Percentiles rank a stretch among this genome's conserved stretches.
These are phyloP conservation scores for Glossophaga mutica DNA, from an alignment of 2,797 vertebrate species.

Conservation along the genomic window DNA sequence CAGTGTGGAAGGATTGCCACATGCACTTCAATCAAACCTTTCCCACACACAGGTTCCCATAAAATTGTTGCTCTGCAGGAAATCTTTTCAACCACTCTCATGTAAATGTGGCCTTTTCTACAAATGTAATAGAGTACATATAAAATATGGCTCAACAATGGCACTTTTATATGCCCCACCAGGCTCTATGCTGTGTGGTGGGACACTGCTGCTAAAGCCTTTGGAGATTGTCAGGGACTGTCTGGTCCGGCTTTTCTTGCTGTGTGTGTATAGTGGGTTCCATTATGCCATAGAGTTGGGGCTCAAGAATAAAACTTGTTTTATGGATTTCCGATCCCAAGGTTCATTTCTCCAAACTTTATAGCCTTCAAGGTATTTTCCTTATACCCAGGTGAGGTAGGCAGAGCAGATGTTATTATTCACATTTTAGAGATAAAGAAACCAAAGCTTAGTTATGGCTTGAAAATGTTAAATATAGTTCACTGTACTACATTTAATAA, in stretches of 20 bases:
- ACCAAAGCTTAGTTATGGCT: conserved; percentile 12
- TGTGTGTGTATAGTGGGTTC: background rate
- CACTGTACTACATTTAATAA: background rate
- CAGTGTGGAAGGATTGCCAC: conserved; percentile 50
- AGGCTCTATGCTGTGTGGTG: background rate
- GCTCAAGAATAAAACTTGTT: conserved; percentile 22
- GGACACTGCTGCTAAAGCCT: background rate
- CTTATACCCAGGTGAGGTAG: background rate
- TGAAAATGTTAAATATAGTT: conserved; percentile 32
- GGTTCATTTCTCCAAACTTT: conserved; percentile 23
- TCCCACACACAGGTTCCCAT: background rate
- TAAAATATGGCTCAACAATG: conserved; percentile 39
- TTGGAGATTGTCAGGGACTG: background rate
- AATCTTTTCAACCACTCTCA: conserved; percentile 52
- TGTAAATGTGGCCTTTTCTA: conserved; percentile 58
- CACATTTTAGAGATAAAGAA: conserved; percentile 35
- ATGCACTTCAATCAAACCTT: conserved; percentile 43
- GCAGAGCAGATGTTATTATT: conserved; percentile 46
- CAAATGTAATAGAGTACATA: conserved; percentile 7
- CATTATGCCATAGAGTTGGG: background rate
- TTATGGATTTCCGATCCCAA: conserved; percentile 26
- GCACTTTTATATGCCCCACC: background rate
- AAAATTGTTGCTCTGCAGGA: conserved; percentile 48
- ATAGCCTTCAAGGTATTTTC: conserved; percentile 41
- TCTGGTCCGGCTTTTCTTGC: conserved; percentile 7